Conservation (phyloP, 2,888 invertebrate species). For the Proisotoma minuta region DNA sequence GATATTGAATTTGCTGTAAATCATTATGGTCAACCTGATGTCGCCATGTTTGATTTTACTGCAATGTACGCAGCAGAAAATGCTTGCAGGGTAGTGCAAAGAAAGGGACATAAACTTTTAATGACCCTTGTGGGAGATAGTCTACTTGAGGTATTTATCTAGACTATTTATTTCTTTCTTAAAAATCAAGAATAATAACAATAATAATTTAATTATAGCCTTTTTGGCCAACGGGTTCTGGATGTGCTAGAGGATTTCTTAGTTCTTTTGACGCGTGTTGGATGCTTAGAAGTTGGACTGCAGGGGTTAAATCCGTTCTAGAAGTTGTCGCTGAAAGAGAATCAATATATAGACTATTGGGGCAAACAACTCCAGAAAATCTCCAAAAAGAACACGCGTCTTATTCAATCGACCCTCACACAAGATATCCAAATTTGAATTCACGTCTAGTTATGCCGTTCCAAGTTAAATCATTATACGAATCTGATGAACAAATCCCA, state of each 20-base stretch:
- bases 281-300: conserved; percentile 82
- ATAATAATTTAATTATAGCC: conserved; percentile 55
- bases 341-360: conserved; percentile 79
- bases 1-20: conserved; percentile 92
- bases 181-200: not conserved
- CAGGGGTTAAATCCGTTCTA: conserved; percentile 64
- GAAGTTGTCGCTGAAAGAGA: conserved; percentile 91
- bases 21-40: conserved; percentile 94
- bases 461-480: conserved; percentile 61
- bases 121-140: conserved; percentile 91
- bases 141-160: conserved; percentile 7
- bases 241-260: conserved; percentile 85
- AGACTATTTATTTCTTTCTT: conserved; percentile 4
- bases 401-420: conserved; percentile 80
- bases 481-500: conserved; percentile 60
- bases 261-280: conserved; percentile 94
- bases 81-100: conserved; percentile 76
- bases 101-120: conserved; percentile 71
- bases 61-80: conserved; percentile 97
- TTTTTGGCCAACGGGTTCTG: conserved; percentile 99
- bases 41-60: conserved; percentile 98
- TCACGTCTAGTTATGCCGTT: conserved; percentile 67
- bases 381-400: conserved; percentile 80
- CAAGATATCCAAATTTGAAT: conserved; percentile 77
- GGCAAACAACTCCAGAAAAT: conserved; percentile 96